These are phyloP conservation scores for Tanypteryx hageni DNA, from an alignment of 2,888 invertebrate species.

Conservation along the genomic window DNA sequence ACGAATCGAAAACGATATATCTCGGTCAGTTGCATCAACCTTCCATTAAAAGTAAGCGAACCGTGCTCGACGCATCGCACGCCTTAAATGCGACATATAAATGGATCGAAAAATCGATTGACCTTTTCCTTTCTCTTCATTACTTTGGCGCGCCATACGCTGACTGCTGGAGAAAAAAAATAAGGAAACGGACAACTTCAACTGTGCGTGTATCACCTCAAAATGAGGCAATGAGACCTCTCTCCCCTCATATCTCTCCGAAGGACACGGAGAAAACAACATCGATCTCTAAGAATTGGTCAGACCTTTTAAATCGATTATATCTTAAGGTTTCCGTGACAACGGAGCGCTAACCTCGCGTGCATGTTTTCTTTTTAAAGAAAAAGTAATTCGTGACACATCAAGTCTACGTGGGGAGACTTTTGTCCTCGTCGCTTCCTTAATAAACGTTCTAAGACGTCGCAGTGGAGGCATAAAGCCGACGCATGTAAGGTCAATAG, in stretches of 20 bases:
- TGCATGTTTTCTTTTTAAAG: too few relatives aligned
- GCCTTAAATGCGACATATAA: background rate
- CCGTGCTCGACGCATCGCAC: background rate
- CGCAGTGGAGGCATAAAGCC: too few relatives aligned
- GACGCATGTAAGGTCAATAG: too few relatives aligned
- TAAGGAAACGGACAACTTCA: background rate
- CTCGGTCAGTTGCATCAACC: background rate
- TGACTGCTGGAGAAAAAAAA: background rate
- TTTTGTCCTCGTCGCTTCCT: too few relatives aligned
- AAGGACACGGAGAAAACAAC: background rate
- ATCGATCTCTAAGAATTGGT: too few relatives aligned
- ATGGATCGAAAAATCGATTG: background rate
- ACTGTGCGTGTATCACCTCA: background rate
- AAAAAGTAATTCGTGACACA: too few relatives aligned
- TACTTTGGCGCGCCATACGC: too few relatives aligned
- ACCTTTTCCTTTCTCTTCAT: background rate
- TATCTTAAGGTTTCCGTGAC: too few relatives aligned
- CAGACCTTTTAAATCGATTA: too few relatives aligned
- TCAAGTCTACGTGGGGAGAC: too few relatives aligned
- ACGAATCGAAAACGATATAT: background rate
- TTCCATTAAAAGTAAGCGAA: background rate
- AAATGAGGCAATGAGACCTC: background rate
- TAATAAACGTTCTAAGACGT: too few relatives aligned
- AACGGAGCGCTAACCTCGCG: too few relatives aligned
- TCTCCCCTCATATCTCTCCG: background rate